A percentile compares a stretch with the other conserved stretches of the same genome.
phyloP scores from a whole-genome alignment of 2,113 vertebrate species.

The Eurypyga helias region DNA sequence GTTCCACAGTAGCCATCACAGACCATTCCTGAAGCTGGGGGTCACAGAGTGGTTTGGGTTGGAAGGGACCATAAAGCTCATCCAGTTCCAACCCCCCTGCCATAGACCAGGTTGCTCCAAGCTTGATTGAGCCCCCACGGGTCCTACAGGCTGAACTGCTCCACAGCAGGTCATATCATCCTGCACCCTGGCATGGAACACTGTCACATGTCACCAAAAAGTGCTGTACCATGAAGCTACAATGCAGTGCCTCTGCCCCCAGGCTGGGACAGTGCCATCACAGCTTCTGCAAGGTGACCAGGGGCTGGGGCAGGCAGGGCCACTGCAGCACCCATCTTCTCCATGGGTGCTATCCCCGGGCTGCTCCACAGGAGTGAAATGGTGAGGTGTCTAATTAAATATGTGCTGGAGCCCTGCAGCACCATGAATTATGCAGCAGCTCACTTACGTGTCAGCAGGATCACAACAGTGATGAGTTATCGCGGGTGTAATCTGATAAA shows the following conservation, averaged over 20 bases:
- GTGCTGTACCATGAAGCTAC: neutral
- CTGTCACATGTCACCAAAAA: rapidly evolving
- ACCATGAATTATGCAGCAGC: slow-evolving; percentile 66
- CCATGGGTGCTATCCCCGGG: rapidly evolving
- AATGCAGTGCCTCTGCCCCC: neutral
- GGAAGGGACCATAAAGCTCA: too few species aligned
- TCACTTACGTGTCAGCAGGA: slow-evolving; percentile 59
- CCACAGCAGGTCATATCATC: rapidly evolving
- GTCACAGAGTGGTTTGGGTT: too few species aligned
- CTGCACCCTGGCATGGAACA: rapidly evolving
- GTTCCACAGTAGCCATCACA: neutral
- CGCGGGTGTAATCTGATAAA: slow-evolving; percentile 59
- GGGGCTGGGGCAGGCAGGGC: neutral
- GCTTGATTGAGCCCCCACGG: too few species aligned
- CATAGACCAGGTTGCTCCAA: too few species aligned
- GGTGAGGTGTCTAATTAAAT: slow-evolving; percentile 51
- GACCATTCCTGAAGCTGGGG: neutral
- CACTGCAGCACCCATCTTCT: neutral
- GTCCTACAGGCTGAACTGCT: neutral
- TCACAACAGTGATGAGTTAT: slow-evolving; percentile 72
- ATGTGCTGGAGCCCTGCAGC: slow-evolving; percentile 38
- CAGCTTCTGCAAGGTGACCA: rapidly evolving
- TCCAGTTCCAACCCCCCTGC: too few species aligned
- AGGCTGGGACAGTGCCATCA: neutral
- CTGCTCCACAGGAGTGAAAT: neutral